Evolutionary conservation across 2,113 vertebrate species (phyloP).

Genomic region (Xenopus borealis): DNA sequence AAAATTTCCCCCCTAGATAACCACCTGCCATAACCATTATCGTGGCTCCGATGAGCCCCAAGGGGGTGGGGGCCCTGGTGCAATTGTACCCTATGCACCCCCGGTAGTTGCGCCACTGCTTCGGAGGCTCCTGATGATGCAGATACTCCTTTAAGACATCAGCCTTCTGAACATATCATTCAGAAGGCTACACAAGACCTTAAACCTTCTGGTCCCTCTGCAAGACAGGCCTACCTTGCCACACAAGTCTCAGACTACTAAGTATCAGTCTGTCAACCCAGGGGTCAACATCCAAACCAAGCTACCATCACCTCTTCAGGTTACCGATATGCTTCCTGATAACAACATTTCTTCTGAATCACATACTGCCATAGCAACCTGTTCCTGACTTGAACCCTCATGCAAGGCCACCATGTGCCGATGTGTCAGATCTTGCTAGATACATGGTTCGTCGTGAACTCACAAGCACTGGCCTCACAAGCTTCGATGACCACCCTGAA

Average conservation of each 20-base stretch:
- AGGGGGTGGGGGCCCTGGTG: no score
- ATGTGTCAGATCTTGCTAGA: background rate
- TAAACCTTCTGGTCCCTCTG: background rate
- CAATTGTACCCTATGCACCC: no score
- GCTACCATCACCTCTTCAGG: background rate
- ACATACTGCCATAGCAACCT: background rate
- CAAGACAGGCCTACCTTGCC: background rate
- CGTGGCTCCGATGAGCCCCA: no score
- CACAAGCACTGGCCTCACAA: background rate
- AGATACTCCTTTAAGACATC: no score
- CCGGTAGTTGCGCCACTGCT: no score
- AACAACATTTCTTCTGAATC: background rate
- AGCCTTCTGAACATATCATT: background rate
- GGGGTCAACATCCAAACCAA: background rate
- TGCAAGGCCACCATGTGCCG: background rate
- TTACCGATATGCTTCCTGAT: no score
- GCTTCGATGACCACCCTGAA: no score
- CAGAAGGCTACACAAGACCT: background rate
- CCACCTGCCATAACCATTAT: no score
- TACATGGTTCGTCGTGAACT: conserved; percentile 7
- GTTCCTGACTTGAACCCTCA: background rate
- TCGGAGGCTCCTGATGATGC: background rate
- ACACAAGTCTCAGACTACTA: background rate
- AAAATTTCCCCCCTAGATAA: no score
- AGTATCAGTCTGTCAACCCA: background rate